Evolutionary conservation across 2,113 vertebrate genomes (phyloP), one percentile per base, ranked within the genome.

Genomic region (Ellobius talpinus): DNA sequence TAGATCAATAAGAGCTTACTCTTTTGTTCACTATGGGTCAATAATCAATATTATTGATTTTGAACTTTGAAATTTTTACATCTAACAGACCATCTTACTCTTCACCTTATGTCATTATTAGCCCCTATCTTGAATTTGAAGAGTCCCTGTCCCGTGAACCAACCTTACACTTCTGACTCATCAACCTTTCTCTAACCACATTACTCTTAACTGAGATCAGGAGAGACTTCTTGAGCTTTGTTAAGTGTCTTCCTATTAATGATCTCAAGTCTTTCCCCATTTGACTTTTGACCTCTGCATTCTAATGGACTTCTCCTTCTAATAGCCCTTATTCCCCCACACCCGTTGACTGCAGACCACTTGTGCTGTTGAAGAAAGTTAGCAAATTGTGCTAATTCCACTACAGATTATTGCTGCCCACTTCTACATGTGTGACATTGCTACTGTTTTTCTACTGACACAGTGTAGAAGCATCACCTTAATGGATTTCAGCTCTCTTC

Each of bases 21-120:
- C 45, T 96, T 91, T 92, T 79, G 17, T 36, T 97, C 87, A 90
- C 42, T 21, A 26, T 66, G 42, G 33, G 65, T 78, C 42, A 68
- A 79, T 7, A 4, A 45, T 96, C 95, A 89, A 92, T 96, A 89
- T 58, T 93, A 94, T 23, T 55, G 73, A 97, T 66, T 93, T 91
- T 45, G 50, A 96, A 95, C 68, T 91, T 91, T 78, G 42, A 95
- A 91, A 73, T 87, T 94, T 93, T 55, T 47, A 19, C 66, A 26
- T 78, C 58, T 61, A 55, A 90, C 31, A 91, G 45, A 81, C 45
- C 16, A 55, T 63, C 12, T 7, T 77, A 81, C 39, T 70, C 86
- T 68, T 26, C 8, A 70, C 61, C 45, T 29, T 74, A 7, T 24
- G 3, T 36, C 86, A 91, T 93, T 29, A 79, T 89, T 78, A 87